Evolutionary conservation across 2,797 vertebrate genomes (phyloP), one percentile per base, ranked within the genome.

Genomic region (Merluccius polli): DNA sequence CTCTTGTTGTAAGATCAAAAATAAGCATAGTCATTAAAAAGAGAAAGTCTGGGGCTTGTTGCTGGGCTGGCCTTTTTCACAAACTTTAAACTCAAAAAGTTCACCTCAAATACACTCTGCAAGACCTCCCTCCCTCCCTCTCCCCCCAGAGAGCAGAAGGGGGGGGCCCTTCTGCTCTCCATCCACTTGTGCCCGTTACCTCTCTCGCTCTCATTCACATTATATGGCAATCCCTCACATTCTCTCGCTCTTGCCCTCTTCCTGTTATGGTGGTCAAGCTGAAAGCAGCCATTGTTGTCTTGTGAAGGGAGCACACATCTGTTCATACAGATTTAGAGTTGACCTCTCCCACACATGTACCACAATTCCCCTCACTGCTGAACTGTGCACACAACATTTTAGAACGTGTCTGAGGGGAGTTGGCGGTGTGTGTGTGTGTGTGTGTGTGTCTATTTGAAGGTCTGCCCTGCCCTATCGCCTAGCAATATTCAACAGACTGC

Each of bases 251-350:
- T 31, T 4, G 71, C 15, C 63, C 33, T 38, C 71, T 85, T 85
- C 77, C 81, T 86, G 79, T 87, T 83, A 84, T 77, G 84, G 73
- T 29, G 21, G 65, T 31, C 7, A 70, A 73, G 78, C 84, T 80
- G 69, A 80, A 79, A 79, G 74, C 6, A 9, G 29, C 74, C 68
- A 80, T 78, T 83, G 78, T 85, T 76, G 74, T 73, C 71, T 72
- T 24, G 72, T 67, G 33, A 75, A 82, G 77, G 31, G 33, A 29
- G 38, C 78, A 71, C 79, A 76, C 75, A 69, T 74, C 16, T 35
- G 41, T 69, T 0, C 41, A 71, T 41, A 38, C 35, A 75, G 69
- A 71, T 73, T 29, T n/a, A 30, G 52, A 73, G 32, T 68, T 69
- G 30, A 65, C n/a, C 68, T 74, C 67, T 80, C 32, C 65, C 35